Evolutionary conservation across 2,888 invertebrate genomes (phyloP), one percentile per base, ranked within the genome.

Genomic region (Cryptocephalus moraei): DNA sequence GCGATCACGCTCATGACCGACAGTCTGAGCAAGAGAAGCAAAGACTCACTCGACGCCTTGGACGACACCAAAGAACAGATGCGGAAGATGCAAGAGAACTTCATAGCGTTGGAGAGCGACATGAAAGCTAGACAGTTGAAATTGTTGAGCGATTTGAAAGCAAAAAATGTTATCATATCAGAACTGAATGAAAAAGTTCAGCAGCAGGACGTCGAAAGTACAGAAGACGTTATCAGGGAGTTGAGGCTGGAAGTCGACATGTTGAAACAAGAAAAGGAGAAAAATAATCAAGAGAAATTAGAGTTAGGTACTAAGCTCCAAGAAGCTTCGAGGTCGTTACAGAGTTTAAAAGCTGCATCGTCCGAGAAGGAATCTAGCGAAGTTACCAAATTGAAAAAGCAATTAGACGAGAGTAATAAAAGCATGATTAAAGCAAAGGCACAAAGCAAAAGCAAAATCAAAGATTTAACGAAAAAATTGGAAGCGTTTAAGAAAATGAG

Each of bases 11-110:
- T 87, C 40, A 82, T 87, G 78, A 81, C 84, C 8, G 86, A 84
- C 57, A 84, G 80, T 68, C 72, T 86, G 48, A 79, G 75, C 63
- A 82, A 77, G 68, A 84, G 81, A 69, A 82, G 59, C 46, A 86
- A 84, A 73, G 79, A 77, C 57, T 81, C 85, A 9, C 69, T 87
- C 50, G 79, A 81, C 59, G 78, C 84, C 54, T 73, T 88, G 43
- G 87, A 89, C 67, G 86, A 89, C 50, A 87, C 87, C 12, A 82
- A 82, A 62, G 81, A 83, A 57, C 85, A 89, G 72, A 85, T 89
- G 84, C 77, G 80, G 61, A 76, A 80, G 61, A 85, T 88, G 84
- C 89, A 90, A 68, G 79, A 82, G 58, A 82, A 84, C 66, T 86
- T 89, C 66, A 73, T 84, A 32, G 73, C 75, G 10, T 74, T 82